These are phyloP conservation scores for Thera obeliscata DNA, from an alignment of 2,888 invertebrate species.

Conservation along the genomic window DNA sequence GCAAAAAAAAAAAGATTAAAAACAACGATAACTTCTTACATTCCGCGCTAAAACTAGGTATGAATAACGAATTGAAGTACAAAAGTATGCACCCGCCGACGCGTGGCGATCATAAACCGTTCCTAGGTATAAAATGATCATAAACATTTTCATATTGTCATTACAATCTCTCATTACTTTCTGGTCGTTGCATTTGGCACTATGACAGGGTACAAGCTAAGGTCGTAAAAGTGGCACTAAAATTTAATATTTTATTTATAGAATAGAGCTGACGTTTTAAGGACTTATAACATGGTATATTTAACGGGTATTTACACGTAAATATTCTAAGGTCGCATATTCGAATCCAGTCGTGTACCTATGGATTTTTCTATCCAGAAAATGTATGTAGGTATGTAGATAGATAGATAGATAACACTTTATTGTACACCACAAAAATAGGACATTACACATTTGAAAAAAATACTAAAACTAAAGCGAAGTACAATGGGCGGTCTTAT, in stretches of 20 bases:
- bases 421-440: too few species aligned
- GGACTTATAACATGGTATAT: not conserved
- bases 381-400: too few species aligned
- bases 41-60: not conserved
- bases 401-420: too few species aligned
- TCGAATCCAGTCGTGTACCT: not conserved
- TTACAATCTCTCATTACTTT: slow-evolving; percentile 7
- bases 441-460: too few species aligned
- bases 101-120: slow-evolving; percentile 33
- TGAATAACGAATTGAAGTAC: slow-evolving; percentile 5
- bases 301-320: not conserved
- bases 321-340: not conserved
- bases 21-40: not conserved
- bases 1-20: too few species aligned
- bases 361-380: too few species aligned
- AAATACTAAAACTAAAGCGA: too few species aligned
- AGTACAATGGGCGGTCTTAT: too few species aligned
- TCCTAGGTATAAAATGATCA: slow-evolving; percentile 31
- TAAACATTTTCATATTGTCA: slow-evolving; percentile 39
- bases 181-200: not conserved
- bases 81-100: slow-evolving; percentile 17
- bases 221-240: not conserved
- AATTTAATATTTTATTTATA: slow-evolving; percentile 3
- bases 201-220: not conserved
- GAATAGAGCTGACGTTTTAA: slow-evolving; percentile 5